Evolutionary conservation across 2,797 vertebrate genomes (phyloP).

Genomic region (Vireo griseus): DNA sequence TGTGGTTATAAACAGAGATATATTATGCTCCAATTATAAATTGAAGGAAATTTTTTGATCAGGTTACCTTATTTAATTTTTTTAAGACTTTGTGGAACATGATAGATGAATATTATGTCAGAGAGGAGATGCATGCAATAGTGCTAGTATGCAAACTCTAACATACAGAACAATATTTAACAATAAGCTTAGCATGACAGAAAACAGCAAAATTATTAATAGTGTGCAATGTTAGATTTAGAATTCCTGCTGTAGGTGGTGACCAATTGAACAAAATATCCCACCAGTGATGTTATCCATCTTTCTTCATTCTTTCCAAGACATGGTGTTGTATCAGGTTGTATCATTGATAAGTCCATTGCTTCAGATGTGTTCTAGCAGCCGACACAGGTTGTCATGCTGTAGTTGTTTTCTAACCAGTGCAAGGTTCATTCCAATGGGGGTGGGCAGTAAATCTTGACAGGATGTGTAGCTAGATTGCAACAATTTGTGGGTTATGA

Average conservation of each 20-base stretch:
- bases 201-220: not conserved
- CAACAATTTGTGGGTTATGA: accelerated
- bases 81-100: accelerated
- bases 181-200: not conserved
- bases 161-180: not conserved
- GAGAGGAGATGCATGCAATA: not conserved
- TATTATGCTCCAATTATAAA: not conserved
- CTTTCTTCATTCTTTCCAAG: not conserved
- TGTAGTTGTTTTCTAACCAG: not conserved
- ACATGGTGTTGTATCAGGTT: not conserved
- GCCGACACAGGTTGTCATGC: accelerated
- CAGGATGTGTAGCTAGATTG: not conserved
- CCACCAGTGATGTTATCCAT: not conserved
- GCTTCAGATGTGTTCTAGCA: accelerated
- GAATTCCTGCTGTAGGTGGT: not conserved
- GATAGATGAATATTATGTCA: not conserved
- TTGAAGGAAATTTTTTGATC: not conserved
- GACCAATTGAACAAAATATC: not conserved
- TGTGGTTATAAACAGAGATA: not conserved
- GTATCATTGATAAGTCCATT: accelerated
- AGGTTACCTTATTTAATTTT: not conserved
- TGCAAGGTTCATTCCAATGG: not conserved
- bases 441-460: not conserved
- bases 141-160: not conserved
- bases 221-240: not conserved